A percentile compares a stretch with the other conserved stretches of the same genome.
Evolutionary conservation across 2,797 vertebrate species (phyloP).

Genomic region (Momotus momota): DNA sequence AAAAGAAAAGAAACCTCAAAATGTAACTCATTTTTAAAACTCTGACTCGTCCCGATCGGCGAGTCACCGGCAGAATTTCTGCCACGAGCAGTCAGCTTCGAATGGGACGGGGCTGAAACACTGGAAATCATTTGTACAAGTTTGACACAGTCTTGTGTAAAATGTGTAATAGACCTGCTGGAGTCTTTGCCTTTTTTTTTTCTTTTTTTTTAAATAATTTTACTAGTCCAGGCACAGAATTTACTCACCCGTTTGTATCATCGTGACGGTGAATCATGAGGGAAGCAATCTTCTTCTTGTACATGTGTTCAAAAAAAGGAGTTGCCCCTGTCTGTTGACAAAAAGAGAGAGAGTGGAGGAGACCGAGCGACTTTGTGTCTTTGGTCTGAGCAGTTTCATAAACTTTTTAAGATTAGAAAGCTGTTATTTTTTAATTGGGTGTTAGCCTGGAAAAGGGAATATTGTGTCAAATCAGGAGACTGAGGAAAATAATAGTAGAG

Average conservation of each 20-base stretch:
- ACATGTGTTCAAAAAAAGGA: not conserved
- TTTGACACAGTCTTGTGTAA: no score
- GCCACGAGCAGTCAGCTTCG: not conserved
- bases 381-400: not conserved
- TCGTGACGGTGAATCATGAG: constrained; percentile 20
- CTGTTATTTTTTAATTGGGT: not conserved
- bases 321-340: not conserved
- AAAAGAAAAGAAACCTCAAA: not conserved
- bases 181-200: not conserved
- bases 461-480: not conserved
- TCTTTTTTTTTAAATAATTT: not conserved
- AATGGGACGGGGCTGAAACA: not conserved
- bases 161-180: not conserved
- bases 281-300: not conserved
- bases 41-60: not conserved
- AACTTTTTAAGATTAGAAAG: not conserved
- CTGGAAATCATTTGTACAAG: not conserved
- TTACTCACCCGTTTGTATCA: not conserved
- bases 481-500: not conserved
- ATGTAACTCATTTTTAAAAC: not conserved
- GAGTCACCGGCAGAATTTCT: constrained; percentile 5
- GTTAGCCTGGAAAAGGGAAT: not conserved
- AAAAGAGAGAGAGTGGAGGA: not conserved
- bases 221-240: not conserved
- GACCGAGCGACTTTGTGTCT: not conserved